These are phyloP conservation scores for Psittacula derbiana DNA, from an alignment of 2,797 vertebrate species.

Conservation along the genomic window DNA sequence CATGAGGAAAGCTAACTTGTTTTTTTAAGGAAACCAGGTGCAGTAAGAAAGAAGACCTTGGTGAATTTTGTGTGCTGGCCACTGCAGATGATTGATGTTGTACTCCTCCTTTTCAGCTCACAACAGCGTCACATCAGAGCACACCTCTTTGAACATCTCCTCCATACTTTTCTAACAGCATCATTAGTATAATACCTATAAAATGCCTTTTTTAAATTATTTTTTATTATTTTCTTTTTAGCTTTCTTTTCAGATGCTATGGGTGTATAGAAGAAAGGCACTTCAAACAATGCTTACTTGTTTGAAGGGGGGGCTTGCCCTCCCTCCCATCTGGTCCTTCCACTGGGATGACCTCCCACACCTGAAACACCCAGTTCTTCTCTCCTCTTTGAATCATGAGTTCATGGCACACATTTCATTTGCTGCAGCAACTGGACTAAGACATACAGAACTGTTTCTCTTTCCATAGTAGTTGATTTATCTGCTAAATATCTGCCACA, in stretches of 20 bases:
- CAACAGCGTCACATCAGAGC: background rate
- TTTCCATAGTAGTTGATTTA: background rate
- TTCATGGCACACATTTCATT: rapidly evolving
- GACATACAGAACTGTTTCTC: background rate
- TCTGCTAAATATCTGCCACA: background rate
- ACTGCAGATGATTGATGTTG: background rate
- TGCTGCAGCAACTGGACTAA: background rate
- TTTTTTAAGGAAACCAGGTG: background rate
- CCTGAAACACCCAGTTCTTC: background rate
- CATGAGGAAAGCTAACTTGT: background rate
- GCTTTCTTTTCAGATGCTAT: background rate
- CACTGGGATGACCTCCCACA: background rate
- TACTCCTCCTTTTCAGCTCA: background rate
- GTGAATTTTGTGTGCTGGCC: background rate
- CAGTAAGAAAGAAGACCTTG: background rate
- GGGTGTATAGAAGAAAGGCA: background rate
- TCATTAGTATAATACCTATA: background rate
- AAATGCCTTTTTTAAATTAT: rapidly evolving
- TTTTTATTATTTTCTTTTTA: background rate
- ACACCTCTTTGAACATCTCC: background rate
- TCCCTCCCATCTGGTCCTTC: background rate
- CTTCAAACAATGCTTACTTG: background rate
- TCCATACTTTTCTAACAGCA: background rate
- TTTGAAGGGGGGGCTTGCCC: background rate
- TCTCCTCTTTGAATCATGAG: background rate